A percentile compares a stretch with the other conserved stretches of the same genome.
Evolutionary conservation across 1,140 invertebrate species (phyloP).

Genomic region (Ladona fulva): DNA sequence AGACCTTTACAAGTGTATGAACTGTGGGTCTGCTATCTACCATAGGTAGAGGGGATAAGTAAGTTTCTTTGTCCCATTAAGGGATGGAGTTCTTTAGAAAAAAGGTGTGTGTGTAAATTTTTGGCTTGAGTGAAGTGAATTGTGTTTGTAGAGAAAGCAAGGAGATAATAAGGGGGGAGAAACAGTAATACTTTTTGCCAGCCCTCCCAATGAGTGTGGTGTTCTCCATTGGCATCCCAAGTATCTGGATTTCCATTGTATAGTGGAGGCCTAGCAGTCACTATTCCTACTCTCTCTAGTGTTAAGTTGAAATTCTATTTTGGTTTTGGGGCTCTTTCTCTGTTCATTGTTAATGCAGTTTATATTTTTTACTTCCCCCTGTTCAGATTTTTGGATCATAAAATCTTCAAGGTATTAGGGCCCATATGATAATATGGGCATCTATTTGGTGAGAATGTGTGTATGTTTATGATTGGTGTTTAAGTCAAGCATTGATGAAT

Average conservation of each 20-base stretch:
- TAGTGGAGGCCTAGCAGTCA: neutral
- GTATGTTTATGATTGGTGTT: too few relatives aligned
- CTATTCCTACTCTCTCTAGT: neutral
- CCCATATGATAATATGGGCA: neutral
- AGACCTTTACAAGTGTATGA: neutral
- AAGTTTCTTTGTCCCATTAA: neutral
- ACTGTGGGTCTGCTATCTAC: conserved; percentile 3
- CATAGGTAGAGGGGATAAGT: neutral
- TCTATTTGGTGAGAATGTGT: neutral
- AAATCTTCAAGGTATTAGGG: neutral
- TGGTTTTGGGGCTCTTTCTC: neutral
- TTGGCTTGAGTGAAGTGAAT: neutral
- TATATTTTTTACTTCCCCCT: neutral
- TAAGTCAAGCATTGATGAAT: too few relatives aligned
- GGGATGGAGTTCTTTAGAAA: neutral
- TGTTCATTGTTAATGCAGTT: neutral
- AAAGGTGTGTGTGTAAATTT: neutral
- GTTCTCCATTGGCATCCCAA: neutral
- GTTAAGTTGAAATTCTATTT: neutral
- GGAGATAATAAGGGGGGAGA: neutral
- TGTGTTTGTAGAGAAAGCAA: neutral
- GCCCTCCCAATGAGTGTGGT: neutral
- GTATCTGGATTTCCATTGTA: neutral
- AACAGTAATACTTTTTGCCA: neutral
- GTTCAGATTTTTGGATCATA: too few relatives aligned